A percentile compares a stretch with the other conserved stretches of the same genome.
Evolutionary conservation across 2,888 invertebrate species (phyloP).

Genomic region (Amaurobius ferox): DNA sequence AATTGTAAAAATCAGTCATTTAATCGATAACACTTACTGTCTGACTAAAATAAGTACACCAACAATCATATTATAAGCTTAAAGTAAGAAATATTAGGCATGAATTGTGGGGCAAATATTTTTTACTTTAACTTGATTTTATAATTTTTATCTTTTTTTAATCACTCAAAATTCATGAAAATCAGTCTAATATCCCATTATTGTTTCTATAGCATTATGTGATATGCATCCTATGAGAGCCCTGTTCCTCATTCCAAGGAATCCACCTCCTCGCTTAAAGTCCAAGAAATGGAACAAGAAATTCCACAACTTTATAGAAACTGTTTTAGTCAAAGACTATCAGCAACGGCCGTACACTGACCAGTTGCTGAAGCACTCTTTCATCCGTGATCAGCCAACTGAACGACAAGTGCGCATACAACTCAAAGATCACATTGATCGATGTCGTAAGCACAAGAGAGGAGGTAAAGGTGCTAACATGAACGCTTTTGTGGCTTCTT

Average conservation of each 20-base stretch:
- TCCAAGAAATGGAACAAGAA: slow-evolving; percentile 91
- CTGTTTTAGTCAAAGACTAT: slow-evolving; percentile 98
- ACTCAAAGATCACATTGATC: slow-evolving; percentile 99
- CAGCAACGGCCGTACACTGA: slow-evolving; percentile 99
- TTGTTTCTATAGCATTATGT: slow-evolving; percentile 87
- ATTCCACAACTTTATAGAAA: slow-evolving; percentile 91
- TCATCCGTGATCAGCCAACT: slow-evolving; percentile 98
- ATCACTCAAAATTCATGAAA: no score
- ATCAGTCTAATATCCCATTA: no score
- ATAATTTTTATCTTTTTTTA: no score
- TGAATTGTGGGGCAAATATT: no score
- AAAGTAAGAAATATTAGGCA: no score
- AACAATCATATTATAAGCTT: no score
- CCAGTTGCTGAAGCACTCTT: slow-evolving; percentile 96
- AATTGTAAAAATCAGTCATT: no score
- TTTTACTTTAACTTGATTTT: no score
- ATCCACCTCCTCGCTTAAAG: slow-evolving; percentile 97
- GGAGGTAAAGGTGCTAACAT: slow-evolving; percentile 72
- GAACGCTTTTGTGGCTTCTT: not conserved
- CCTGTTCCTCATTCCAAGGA: slow-evolving; percentile 97
- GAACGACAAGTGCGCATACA: slow-evolving; percentile 98
- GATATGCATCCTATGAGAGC: slow-evolving; percentile 99
- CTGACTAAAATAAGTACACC: no score
- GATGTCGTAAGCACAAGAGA: slow-evolving; percentile 89
- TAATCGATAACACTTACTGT: no score